These are phyloP conservation scores for Sorex maritimensis DNA, from an alignment of 2,797 vertebrate species.

Conservation along the genomic window DNA sequence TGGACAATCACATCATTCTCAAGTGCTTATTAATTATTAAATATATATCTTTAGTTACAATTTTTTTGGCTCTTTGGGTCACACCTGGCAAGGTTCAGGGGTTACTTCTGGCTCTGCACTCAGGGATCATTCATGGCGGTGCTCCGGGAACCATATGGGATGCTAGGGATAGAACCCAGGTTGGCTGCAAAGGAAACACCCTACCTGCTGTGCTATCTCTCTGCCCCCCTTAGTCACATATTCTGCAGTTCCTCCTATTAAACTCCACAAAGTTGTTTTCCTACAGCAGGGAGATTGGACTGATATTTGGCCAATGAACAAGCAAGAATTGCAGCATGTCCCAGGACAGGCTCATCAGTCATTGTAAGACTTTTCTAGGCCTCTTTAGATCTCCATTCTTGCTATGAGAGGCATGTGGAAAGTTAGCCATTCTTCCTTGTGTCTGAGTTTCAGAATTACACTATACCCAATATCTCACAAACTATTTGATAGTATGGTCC, in stretches of 20 bases:
- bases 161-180: too few relatives aligned
- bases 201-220: too few relatives aligned
- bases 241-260: background rate
- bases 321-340: background rate
- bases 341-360: background rate
- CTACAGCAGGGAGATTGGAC: background rate
- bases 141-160: too few relatives aligned
- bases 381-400: background rate
- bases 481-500: too few relatives aligned
- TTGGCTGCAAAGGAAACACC: too few relatives aligned
- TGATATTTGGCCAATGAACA: background rate
- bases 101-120: too few relatives aligned
- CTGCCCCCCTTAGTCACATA: background rate
- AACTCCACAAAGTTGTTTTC: background rate
- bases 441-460: conserved; percentile 7
- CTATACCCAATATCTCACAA: background rate
- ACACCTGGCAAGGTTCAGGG: too few relatives aligned
- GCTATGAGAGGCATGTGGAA: too few relatives aligned
- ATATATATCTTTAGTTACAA: too few relatives aligned
- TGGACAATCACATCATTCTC: background rate
- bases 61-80: too few relatives aligned
- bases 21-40: background rate
- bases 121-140: too few relatives aligned
- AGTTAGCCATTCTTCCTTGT: background rate
- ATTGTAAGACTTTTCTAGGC: background rate